A percentile compares a stretch with the other conserved stretches of the same genome.
Evolutionary conservation across 2,888 invertebrate genomes (phyloP).

Genomic region (Ellobium chinense): DNA sequence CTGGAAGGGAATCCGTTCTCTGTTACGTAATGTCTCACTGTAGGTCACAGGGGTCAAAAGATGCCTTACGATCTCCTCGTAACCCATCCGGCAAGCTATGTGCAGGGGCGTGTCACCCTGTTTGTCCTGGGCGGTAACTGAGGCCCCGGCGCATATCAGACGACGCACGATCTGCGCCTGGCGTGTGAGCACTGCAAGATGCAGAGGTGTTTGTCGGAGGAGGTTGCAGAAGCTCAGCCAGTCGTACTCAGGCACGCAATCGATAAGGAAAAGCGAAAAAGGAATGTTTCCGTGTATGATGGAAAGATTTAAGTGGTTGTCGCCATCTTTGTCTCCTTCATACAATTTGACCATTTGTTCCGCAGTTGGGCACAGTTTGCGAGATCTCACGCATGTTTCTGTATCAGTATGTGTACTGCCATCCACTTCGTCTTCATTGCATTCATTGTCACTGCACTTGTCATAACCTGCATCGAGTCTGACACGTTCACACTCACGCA

Average conservation of each 20-base stretch:
- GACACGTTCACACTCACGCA: too few relatives aligned
- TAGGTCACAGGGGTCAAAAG: constrained; percentile 41
- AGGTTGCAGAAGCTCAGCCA: constrained; percentile 40
- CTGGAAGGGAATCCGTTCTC: constrained; percentile 79
- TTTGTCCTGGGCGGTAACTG: constrained; percentile 35
- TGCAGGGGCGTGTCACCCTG: constrained; percentile 49
- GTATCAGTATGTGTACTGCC: neutral
- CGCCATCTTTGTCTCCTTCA: constrained; percentile 38
- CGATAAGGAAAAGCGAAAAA: constrained; percentile 32
- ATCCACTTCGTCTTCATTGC: neutral
- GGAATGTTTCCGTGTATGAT: constrained; percentile 85
- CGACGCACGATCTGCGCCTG: constrained; percentile 11
- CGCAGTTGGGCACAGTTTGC: neutral
- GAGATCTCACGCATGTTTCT: neutral
- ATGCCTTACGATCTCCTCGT: constrained; percentile 17
- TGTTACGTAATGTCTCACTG: constrained; percentile 64
- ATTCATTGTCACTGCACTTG: neutral
- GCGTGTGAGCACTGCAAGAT: constrained; percentile 46
- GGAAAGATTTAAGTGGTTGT: constrained; percentile 46
- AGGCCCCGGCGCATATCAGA: constrained; percentile 42
- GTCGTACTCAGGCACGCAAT: constrained; percentile 32
- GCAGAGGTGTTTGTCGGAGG: constrained; percentile 47
- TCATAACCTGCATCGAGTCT: too few relatives aligned
- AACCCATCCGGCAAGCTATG: constrained; percentile 38
- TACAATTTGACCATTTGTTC: neutral